Percentiles rank a stretch among this genome's conserved stretches.
phyloP scores from a whole-genome alignment of 2,113 vertebrate genomes.

The Bos indicus region DNA sequence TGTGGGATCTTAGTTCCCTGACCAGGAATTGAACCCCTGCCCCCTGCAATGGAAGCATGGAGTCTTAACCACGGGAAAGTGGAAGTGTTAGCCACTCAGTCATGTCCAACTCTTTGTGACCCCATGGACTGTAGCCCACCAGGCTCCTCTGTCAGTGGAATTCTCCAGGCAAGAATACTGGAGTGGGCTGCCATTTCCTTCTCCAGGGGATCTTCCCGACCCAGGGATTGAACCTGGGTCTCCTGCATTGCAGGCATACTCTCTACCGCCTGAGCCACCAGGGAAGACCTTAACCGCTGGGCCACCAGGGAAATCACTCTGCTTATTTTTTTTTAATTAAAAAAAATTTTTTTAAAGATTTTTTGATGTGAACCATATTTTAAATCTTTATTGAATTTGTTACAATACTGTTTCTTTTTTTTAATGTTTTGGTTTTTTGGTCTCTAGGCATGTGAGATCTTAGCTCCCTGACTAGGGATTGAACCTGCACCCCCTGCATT shows the following conservation, averaged over 20 bases:
- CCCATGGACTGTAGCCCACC: neutral
- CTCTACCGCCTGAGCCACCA: neutral
- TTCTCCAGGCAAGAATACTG: neutral
- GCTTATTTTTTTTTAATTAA: neutral
- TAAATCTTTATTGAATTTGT: neutral
- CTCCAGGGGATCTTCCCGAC: neutral
- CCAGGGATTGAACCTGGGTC: neutral
- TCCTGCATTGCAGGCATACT: neutral
- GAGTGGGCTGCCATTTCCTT: neutral
- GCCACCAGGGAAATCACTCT: neutral
- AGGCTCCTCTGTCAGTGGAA: neutral
- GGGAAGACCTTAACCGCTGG: neutral
- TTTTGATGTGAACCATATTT: neutral
- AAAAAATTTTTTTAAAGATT: neutral
- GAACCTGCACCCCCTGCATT: neutral
- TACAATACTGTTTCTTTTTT: neutral
- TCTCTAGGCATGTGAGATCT: neutral
- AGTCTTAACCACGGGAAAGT: neutral
- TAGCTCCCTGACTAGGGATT: neutral
- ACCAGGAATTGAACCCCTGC: neutral
- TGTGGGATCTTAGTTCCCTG: neutral
- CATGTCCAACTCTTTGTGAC: neutral
- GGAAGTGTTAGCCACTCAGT: neutral
- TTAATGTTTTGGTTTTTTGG: neutral
- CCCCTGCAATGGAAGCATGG: neutral